Base-by-base conservation (phyloP, 2,113 vertebrate genomes). In the Todiramphus saurophagus region DNA sequence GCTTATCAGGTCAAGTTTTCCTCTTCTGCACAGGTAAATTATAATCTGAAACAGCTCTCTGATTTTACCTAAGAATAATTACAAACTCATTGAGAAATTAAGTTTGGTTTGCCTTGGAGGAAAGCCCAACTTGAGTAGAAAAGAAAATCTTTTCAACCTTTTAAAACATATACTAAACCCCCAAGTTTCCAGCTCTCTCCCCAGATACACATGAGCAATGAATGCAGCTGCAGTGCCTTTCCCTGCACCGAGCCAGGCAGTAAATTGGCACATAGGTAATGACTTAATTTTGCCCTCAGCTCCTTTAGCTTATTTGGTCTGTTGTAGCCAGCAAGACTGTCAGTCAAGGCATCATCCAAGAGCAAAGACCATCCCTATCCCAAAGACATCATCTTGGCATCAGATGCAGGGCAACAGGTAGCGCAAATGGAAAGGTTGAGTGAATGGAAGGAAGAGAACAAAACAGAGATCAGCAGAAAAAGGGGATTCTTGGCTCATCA, bases 401-500 rank as follows among this genome's bases (percentile, higher is more conserved):
- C 24, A 50, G 48, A 14, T 56, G 51, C 56, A 30, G 46, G 10
- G 28, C 60, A 55, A 90, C 86, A 87, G 68, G 83, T 81, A 84
- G 62, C 17, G 44, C 64, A 78, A 53, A 81, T 44, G 48, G 88
- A 83, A 95, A 60, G 73, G 69, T 23, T 90, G 95, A 92, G 80
- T 13, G 73, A 72, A 59, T 79, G 80, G 86, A 89, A 95, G 21
- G 16, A n/a, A 63, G 76, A 72, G 89, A 92, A 93, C 68, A 87
- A 83, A 96, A 90, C 35, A 82, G 88, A 76, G 55, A 91, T 95
- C 94, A 96, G 90, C 90, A 95, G 75, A 90, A 95, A 96, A 90
- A 81, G 63, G 1, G 30, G 67, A 9, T 92, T 95, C 18, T 96
- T 93, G 90, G 92, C 95, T 89, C 58, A 0, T 16, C 0, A 5